Evolutionary conservation across 2,888 invertebrate species (phyloP), one percentile per base, ranked within the genome.

Genomic region (Zelleria hepariella): DNA sequence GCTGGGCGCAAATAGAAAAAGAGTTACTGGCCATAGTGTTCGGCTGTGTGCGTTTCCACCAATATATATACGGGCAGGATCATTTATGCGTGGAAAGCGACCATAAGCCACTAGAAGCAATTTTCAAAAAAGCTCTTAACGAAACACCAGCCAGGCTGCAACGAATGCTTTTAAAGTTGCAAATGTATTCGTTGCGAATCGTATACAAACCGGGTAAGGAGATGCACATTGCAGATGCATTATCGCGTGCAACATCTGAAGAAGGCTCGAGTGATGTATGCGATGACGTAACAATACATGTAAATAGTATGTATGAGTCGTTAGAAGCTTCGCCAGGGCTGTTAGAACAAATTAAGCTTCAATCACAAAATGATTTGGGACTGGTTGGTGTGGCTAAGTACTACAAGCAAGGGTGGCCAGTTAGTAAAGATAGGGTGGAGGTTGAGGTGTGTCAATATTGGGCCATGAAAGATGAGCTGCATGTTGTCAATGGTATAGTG

Each of bases 41-140:
- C 49, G 65, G 57, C 0, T 65, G 62, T 21, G 54, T 21, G n/a
- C 53, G 59, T 10, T 66, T 65, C 26, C 64, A 66, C 42, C 66
- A 66, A 27, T 66, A 61, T n/a, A 60, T 65, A 24, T 66, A 65
- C 54, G 66, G 65, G n/a, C 65, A 63, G 25, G 18, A 65, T 42
- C 59, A 60, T 20, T 57, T 71, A 4, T 61, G 49, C 15, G 67
- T 75, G 2, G 61, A 70, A 54, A 67, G 64, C 24, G 73, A 77
- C 62, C 73, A 77, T 57, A 72, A 72, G 59, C 72, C 70, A 0
- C 61, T 74, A 24, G 69, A 63, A 42, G n/a, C 65, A n/a, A 65
- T 72, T 57, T 68, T 71, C 62, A 63, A 65, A 60, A 68, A 68
- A 62, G 56, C 62, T 54, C 59, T 69, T 25, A 52, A 59, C 47